Percentiles rank a stretch among this genome's conserved stretches.
Evolutionary conservation across 2,113 vertebrate species (phyloP).

Genomic region (Procapra przewalskii): DNA sequence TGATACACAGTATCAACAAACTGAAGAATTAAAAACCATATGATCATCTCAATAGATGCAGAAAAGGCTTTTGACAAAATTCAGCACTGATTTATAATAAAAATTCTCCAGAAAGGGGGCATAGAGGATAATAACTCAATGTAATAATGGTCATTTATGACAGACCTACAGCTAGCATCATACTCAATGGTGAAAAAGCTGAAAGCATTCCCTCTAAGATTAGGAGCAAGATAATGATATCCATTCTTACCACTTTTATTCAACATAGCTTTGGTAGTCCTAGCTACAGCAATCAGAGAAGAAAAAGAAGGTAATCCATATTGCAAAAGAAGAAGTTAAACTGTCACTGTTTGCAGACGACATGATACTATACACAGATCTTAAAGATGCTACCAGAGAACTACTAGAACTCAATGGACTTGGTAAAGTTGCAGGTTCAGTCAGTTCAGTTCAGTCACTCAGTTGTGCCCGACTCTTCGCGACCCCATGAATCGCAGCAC

Average conservation of each 20-base stretch:
- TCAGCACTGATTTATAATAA: background rate
- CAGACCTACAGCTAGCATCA: background rate
- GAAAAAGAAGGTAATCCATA: background rate
- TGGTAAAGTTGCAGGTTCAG: background rate
- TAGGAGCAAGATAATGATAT: background rate
- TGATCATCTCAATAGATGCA: background rate
- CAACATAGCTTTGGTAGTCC: background rate
- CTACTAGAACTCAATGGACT: background rate
- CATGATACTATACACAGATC: background rate
- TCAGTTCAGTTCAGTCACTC: no score
- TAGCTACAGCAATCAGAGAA: background rate
- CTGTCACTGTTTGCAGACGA: background rate
- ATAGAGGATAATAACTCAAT: background rate
- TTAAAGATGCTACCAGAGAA: background rate
- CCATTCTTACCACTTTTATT: background rate
- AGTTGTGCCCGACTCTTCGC: no score
- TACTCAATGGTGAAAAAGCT: background rate
- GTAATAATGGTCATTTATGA: background rate
- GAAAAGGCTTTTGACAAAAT: background rate
- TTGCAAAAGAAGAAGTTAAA: background rate
- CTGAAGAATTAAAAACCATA: background rate
- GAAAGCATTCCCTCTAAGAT: background rate
- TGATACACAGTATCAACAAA: background rate
- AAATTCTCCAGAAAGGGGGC: background rate
- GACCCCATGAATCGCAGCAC: no score